phyloP scores from a whole-genome alignment of 2,113 vertebrate species.

The Ciconia stormi region DNA sequence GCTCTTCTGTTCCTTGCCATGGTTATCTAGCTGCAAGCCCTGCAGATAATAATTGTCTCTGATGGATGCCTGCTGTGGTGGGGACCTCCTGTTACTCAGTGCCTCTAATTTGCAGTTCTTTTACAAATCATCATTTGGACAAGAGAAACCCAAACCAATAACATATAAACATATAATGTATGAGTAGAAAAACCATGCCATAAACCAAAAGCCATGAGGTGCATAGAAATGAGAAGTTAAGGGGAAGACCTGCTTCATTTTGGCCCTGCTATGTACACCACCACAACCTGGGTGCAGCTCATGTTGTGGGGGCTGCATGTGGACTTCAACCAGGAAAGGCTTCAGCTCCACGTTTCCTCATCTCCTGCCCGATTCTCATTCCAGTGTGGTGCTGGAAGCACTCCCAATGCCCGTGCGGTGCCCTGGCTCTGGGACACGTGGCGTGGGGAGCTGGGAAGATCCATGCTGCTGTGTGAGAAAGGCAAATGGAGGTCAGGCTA shows the following conservation, averaged over 20 bases:
- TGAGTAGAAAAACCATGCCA: not conserved
- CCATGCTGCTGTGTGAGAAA: not conserved
- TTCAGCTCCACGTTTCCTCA: not conserved
- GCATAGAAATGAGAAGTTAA: not conserved
- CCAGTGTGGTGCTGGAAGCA: not conserved
- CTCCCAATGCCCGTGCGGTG: not conserved
- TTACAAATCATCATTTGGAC: not conserved
- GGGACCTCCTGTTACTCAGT: not conserved
- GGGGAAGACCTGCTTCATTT: not conserved
- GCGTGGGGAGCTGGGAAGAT: not conserved
- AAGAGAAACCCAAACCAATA: not conserved
- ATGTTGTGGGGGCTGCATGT: not conserved
- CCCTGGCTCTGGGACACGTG: fast-evolving
- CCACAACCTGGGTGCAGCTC: not conserved
- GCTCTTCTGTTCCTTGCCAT: not conserved
- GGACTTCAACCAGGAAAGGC: not conserved
- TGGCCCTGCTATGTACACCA: not conserved
- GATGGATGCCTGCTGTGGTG: not conserved
- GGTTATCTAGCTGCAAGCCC: not conserved
- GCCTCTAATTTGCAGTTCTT: not conserved
- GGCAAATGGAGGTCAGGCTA: not conserved
- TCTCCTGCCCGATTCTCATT: not conserved
- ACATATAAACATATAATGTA: not conserved
- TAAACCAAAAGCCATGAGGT: not conserved
- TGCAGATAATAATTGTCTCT: not conserved